These are phyloP conservation scores for Acleris emargana DNA, from an alignment of 2,888 invertebrate species.

Conservation along the genomic window DNA sequence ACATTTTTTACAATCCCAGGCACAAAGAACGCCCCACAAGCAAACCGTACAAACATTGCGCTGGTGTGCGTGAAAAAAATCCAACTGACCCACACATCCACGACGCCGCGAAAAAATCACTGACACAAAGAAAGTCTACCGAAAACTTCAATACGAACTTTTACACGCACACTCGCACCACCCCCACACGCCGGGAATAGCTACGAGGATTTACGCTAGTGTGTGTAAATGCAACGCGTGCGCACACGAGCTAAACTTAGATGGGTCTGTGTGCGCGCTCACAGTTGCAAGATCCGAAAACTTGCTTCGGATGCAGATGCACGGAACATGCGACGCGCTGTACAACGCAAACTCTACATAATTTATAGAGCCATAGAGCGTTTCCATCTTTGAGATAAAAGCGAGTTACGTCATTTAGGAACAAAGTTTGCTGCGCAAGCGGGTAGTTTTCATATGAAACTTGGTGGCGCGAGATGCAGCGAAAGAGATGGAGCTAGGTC, in stretches of 20 bases:
- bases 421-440: slow-evolving; percentile 63
- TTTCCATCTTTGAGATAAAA: slow-evolving; percentile 28
- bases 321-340: slow-evolving; percentile 43
- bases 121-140: slow-evolving; percentile 82
- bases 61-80: slow-evolving; percentile 76
- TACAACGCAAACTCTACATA: slow-evolving; percentile 36
- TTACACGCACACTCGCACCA: slow-evolving; percentile 60
- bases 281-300: slow-evolving; percentile 77
- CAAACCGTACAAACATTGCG: slow-evolving; percentile 56
- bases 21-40: slow-evolving; percentile 76
- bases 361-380: slow-evolving; percentile 26
- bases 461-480: slow-evolving; percentile 79
- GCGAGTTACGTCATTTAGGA: slow-evolving; percentile 46
- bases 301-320: slow-evolving; percentile 53
- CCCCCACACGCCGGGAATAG: slow-evolving; percentile 48
- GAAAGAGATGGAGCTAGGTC: slow-evolving; percentile 54
- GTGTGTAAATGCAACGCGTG: slow-evolving; percentile 70
- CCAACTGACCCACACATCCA: slow-evolving; percentile 77
- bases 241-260: slow-evolving; percentile 75
- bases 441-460: slow-evolving; percentile 82
- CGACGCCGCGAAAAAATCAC: slow-evolving; percentile 76
- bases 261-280: slow-evolving; percentile 62
- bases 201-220: slow-evolving; percentile 62
- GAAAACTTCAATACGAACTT: slow-evolving; percentile 82
- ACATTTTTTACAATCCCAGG: slow-evolving; percentile 82